phyloP scores from a whole-genome alignment of 2,113 vertebrate genomes.

The Aldabrachelys gigantea region DNA sequence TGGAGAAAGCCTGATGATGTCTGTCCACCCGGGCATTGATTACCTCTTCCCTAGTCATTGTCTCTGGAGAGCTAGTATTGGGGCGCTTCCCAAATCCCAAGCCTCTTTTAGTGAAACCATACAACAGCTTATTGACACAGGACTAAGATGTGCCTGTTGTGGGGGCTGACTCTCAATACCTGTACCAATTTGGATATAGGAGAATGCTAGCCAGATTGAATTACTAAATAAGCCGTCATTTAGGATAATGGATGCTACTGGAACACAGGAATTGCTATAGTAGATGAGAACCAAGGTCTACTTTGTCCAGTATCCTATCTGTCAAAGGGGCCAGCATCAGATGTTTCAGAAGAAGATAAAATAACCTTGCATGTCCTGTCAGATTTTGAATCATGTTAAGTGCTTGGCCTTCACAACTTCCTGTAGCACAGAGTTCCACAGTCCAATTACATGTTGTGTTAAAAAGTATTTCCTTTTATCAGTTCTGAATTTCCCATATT shows the following conservation, averaged over 20 bases:
- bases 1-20: no score
- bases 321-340: neutral
- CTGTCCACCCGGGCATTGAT: no score
- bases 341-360: neutral
- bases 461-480: conserved; percentile 7
- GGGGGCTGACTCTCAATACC: neutral
- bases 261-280: neutral
- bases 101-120: no score
- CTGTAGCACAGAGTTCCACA: neutral
- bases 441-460: conserved; percentile 11
- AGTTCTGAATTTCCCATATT: neutral
- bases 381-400: neutral
- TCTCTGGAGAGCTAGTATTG: no score
- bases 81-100: no score
- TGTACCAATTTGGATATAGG: rapidly evolving
- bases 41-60: no score
- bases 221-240: neutral
- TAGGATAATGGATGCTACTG: rapidly evolving
- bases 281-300: rapidly evolving
- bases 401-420: conserved; percentile 10
- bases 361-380: neutral
- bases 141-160: neutral
- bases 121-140: neutral
- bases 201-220: neutral
- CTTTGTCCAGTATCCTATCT: rapidly evolving